Base-by-base conservation (phyloP, 2,888 invertebrate species). In the Elmis aenea region DNA sequence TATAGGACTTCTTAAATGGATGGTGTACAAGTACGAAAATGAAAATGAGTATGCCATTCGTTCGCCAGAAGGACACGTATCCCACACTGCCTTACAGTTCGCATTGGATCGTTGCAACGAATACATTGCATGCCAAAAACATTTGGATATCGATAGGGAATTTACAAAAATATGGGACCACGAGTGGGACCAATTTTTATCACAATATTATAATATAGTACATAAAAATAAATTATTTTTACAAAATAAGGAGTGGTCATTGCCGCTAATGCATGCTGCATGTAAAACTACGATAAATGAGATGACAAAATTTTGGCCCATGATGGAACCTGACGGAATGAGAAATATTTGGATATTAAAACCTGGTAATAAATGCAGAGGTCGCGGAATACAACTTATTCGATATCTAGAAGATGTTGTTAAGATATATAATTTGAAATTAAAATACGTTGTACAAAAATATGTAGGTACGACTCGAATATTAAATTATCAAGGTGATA, bases 341-440 rank as follows among this genome's bases (percentile, higher is more conserved):
- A 75, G 80, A 38, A 94, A 94, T 66, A 81, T 93, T 49, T 95
- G 95, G 94, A 94, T 95, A 45, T 79, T 94, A 39, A 95, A 95
- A 63, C 94, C 94, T 0, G 93, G 93, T 1, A 92, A 57, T 26
- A 89, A 90, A 62, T 93, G 93, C 51, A 77, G 94, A 5, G 94
- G 95, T 0, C 76, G 88, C 57, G 94, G 94, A 29, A 94, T 95
- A 46, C 81, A 83, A 26, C 74, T 93, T 28, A 83, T 89, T 74
- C 87, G 89, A 63, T 83, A 81, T 55, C 74, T 94, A 14, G 87
- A 89, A 52, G 89, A 91, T 54, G 91, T 95, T 34, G 83, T 83
- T 59, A 73, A 77, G 48, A 75, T 80, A n/a, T 68, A 71, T 61
- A 74, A 76, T 13, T 71, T 77, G 50, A 84, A 84, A 66, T 76